A percentile compares a stretch with the other conserved stretches of the same genome.
phyloP scores from a whole-genome alignment of 2,113 vertebrate species.

The Equus quagga region DNA sequence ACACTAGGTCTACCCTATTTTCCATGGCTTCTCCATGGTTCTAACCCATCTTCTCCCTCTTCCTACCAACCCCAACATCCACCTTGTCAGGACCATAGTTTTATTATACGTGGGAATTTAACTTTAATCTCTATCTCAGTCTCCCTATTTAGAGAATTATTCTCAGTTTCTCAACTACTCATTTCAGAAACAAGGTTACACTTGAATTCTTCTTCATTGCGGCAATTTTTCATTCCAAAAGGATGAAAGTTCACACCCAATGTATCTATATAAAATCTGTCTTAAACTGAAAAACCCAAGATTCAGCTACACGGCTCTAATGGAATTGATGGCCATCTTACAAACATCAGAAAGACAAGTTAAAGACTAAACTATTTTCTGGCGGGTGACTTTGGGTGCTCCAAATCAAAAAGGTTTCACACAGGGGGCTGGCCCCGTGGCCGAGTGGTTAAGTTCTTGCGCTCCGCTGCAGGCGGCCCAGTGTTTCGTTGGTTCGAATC shows the following conservation, averaged over 20 bases:
- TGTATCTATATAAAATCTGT: background rate
- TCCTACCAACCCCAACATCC: background rate
- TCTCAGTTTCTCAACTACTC: background rate
- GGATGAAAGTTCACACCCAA: background rate
- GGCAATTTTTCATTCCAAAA: constrained; percentile 49
- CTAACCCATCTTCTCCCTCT: background rate
- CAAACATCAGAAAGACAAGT: background rate
- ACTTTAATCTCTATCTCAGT: background rate
- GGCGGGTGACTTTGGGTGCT: background rate
- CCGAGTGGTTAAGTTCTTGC: too few relatives aligned
- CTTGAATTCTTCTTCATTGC: background rate
- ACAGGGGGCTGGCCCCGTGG: background rate
- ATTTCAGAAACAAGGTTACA: constrained; percentile 40
- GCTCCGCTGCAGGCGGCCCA: too few relatives aligned
- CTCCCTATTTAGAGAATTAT: background rate
- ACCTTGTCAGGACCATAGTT: background rate
- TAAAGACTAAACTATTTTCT: constrained; percentile 47
- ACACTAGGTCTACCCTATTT: background rate
- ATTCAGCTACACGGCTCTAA: background rate
- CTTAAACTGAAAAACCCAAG: background rate
- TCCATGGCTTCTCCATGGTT: background rate
- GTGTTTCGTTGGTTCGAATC: too few relatives aligned
- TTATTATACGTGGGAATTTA: background rate
- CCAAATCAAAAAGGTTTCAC: background rate
- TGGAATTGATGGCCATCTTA: background rate